Conservation (phyloP, 2,113 vertebrate species). For the Ascaphus truei region DNA sequence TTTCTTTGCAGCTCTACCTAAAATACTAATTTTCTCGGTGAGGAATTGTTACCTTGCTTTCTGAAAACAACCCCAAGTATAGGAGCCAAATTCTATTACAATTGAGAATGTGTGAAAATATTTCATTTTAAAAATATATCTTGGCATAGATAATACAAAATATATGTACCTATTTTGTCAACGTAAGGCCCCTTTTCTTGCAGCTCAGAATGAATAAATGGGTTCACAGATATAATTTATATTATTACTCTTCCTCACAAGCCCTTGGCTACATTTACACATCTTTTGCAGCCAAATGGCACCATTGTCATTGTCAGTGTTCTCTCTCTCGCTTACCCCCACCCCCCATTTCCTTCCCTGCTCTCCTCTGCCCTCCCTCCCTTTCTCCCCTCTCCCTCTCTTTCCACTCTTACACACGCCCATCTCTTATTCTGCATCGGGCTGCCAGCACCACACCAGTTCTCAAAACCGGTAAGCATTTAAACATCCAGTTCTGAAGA, state of each 20-base stretch:
- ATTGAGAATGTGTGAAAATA: conserved; percentile 5
- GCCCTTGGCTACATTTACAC: conserved; percentile 7
- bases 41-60: conserved; percentile 17
- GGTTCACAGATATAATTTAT: not conserved
- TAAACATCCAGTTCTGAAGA: too few relatives aligned
- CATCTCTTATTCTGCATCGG: too few relatives aligned
- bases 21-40: not conserved
- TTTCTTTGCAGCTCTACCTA: not conserved
- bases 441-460: too few relatives aligned
- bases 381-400: too few relatives aligned
- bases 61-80: conserved; percentile 8
- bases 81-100: conserved; percentile 6
- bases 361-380: too few relatives aligned
- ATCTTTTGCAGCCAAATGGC: not conserved
- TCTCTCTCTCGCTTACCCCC: too few relatives aligned
- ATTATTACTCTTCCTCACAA: not conserved
- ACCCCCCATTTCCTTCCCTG: too few relatives aligned
- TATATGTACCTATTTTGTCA: conserved; percentile 4
- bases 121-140: conserved; percentile 2
- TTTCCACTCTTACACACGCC: too few relatives aligned
- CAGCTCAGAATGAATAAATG: conserved; percentile 2
- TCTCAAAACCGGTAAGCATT: too few relatives aligned
- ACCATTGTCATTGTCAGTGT: too few relatives aligned
- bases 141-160: conserved; percentile 1
- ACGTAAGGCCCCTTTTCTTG: not conserved